A percentile compares a stretch with the other conserved stretches of the same genome.
Evolutionary conservation across 2,113 vertebrate genomes (phyloP).

Genomic region (Indri indri): DNA sequence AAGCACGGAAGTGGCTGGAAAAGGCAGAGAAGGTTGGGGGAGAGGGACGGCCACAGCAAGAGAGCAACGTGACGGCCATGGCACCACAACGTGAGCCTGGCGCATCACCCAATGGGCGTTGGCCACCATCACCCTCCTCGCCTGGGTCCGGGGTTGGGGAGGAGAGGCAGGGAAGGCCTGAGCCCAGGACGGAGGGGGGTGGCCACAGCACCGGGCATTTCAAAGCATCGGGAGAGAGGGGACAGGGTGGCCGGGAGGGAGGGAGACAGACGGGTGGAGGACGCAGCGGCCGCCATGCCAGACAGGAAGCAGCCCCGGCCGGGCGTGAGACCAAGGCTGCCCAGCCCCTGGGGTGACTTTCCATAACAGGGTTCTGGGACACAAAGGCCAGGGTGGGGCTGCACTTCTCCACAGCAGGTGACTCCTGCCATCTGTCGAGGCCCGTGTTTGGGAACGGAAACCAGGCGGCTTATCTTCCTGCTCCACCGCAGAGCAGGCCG

Average conservation of each 20-base stretch:
- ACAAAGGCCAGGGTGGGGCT: background rate
- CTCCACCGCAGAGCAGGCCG: background rate
- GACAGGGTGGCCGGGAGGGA: accelerated
- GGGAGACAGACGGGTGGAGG: accelerated
- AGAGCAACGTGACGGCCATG: accelerated
- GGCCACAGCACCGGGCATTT: background rate
- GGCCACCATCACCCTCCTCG: background rate
- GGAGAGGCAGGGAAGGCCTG: background rate
- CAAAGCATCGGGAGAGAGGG: accelerated
- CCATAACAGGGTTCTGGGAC: background rate
- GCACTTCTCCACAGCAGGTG: slow-evolving; percentile 66
- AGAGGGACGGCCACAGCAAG: background rate
- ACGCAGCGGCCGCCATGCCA: accelerated
- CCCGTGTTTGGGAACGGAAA: slow-evolving; percentile 81
- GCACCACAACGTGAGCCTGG: accelerated
- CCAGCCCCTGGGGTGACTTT: background rate
- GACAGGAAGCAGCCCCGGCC: background rate
- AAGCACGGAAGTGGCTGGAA: background rate
- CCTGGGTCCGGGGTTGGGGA: background rate
- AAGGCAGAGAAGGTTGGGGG: background rate
- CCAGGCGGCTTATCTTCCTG: slow-evolving; percentile 62
- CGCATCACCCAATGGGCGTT: accelerated
- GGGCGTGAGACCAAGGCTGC: accelerated
- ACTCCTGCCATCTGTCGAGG: slow-evolving; percentile 59
- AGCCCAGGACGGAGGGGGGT: background rate